Evolutionary conservation across 2,797 vertebrate species (phyloP).

Genomic region (Myoxocephalus aenaeus): DNA sequence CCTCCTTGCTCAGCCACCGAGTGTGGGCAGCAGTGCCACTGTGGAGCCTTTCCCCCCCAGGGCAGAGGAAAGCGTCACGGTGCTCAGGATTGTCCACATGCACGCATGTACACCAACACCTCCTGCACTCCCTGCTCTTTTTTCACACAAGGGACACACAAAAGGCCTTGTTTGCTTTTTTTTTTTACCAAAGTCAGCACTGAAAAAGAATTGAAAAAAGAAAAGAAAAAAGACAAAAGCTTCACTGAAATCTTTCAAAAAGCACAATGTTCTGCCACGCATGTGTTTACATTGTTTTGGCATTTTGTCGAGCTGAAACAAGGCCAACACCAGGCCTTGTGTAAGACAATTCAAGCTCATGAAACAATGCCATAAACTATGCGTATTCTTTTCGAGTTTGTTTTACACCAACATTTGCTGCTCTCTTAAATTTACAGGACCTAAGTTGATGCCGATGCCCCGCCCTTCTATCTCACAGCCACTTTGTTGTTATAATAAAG

Average conservation of each 20-base stretch:
- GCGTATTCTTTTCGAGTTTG: not conserved
- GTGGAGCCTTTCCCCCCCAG: slow-evolving; percentile 89
- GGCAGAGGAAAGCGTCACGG: slow-evolving; percentile 87
- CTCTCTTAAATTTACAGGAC: slow-evolving; percentile 1
- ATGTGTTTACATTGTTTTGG: not conserved
- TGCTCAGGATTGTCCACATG: slow-evolving; percentile 69
- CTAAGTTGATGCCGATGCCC: not conserved
- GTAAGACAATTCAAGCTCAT: slow-evolving; percentile 6
- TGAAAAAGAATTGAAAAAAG: not conserved
- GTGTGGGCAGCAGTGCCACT: slow-evolving; percentile 93
- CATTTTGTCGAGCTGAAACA: slow-evolving; percentile 1
- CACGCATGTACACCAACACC: slow-evolving; percentile 73
- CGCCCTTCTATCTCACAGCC: not conserved
- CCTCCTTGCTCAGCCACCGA: slow-evolving; percentile 97
- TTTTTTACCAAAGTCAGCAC: not conserved
- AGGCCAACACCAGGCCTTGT: not conserved
- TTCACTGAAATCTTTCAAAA: not conserved
- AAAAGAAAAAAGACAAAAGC: not conserved
- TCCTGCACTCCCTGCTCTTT: slow-evolving; percentile 63
- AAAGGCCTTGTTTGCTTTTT: slow-evolving; percentile 47
- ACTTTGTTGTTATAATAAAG: slow-evolving; percentile 15
- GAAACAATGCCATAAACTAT: slow-evolving; percentile 25
- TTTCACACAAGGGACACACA: slow-evolving; percentile 69
- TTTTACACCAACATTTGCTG: slow-evolving; percentile 9
- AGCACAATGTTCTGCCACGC: not conserved